Evolutionary conservation across 2,888 invertebrate species (phyloP).

Genomic region (Apotomis turbidana): DNA sequence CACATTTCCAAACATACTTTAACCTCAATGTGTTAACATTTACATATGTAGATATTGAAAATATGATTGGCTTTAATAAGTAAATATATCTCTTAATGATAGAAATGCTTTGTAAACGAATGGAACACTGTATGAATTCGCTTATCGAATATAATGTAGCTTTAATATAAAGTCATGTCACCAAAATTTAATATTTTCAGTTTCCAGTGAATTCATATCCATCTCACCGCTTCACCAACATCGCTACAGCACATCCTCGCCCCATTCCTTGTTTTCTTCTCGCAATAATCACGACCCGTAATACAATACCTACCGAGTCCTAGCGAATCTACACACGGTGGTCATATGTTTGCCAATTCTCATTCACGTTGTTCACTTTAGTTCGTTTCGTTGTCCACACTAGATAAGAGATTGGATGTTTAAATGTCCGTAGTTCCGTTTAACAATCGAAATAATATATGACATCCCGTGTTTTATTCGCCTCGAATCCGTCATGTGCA

Average conservation of each 20-base stretch:
- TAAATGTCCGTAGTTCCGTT: conserved; percentile 80
- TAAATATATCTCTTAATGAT: not conserved
- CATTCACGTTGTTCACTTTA: conserved; percentile 79
- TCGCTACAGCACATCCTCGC: conserved; percentile 46
- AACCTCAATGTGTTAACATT: not conserved
- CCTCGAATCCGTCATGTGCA: conserved; percentile 85
- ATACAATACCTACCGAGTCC: conserved; percentile 67
- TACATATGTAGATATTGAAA: not conserved
- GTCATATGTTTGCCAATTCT: conserved; percentile 81
- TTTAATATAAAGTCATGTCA: conserved; percentile 15
- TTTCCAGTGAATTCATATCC: conserved; percentile 49
- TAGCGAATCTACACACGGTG: conserved; percentile 83
- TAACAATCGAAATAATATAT: conserved; percentile 82
- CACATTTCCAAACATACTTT: not conserved
- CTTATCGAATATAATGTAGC: conserved; percentile 6
- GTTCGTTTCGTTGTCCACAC: conserved; percentile 73
- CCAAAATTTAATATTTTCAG: conserved; percentile 42
- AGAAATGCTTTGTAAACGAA: conserved; percentile 26
- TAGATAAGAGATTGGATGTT: conserved; percentile 78
- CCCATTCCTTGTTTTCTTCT: conserved; percentile 51
- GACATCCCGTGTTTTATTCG: conserved; percentile 85
- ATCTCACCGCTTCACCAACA: conserved; percentile 42
- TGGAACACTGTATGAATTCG: conserved; percentile 1
- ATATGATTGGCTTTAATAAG: conserved; percentile 1
- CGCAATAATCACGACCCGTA: conserved; percentile 53